phyloP scores from a whole-genome alignment of 2,797 vertebrate genomes.

The Peromyscus melanophrys region DNA sequence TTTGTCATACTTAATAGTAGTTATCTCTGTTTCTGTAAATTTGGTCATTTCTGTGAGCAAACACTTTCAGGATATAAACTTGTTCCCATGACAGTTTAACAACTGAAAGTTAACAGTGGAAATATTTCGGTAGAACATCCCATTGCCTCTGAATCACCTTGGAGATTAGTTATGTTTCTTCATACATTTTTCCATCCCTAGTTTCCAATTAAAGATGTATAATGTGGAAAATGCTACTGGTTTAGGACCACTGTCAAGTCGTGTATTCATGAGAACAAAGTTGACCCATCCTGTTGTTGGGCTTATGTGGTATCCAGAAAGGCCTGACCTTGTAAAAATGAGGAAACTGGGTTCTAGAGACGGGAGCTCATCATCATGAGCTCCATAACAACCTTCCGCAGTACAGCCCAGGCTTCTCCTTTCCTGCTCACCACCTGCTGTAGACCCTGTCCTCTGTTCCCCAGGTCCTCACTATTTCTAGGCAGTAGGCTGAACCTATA shows the following conservation, averaged over 20 bases:
- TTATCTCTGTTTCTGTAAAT: constrained; percentile 78
- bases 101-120: not conserved
- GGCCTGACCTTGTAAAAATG: not conserved
- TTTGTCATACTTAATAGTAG: constrained; percentile 80
- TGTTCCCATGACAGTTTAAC: not conserved
- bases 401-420: not conserved
- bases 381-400: not conserved
- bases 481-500: not conserved
- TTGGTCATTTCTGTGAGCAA: constrained; percentile 11
- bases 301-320: not conserved
- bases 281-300: not conserved
- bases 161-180: not conserved
- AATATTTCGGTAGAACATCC: not conserved
- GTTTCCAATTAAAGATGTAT: not conserved
- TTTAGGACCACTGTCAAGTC: not conserved
- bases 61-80: constrained; percentile 31
- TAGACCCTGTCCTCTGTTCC: too few relatives aligned
- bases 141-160: not conserved
- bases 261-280: not conserved
- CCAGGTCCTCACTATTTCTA: not conserved
- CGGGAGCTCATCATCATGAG: not conserved
- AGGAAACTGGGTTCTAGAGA: not conserved
- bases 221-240: not conserved
- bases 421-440: not conserved
- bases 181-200: not conserved